Evolutionary conservation across 2,888 invertebrate genomes (phyloP).

Genomic region (Julus scanicus): DNA sequence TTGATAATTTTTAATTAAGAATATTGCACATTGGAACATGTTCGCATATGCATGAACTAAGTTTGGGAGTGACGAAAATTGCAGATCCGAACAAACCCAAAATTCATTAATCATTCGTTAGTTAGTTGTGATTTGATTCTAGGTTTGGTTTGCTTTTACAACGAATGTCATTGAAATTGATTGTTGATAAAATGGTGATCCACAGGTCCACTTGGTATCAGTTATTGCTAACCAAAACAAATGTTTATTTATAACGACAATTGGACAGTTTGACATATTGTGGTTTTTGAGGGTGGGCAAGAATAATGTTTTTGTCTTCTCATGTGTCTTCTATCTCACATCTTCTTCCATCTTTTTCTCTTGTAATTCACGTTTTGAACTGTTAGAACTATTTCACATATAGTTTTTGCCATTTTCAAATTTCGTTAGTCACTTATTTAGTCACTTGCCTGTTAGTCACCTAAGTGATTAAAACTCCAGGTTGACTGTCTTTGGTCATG

Average conservation of each 20-base stretch:
- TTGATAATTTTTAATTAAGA: neutral
- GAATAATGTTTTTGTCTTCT: too few relatives aligned
- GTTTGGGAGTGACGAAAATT: neutral
- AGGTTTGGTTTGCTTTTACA: neutral
- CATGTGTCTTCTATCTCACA: too few relatives aligned
- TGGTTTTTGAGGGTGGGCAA: too few relatives aligned
- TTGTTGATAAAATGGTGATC: neutral
- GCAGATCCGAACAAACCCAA: neutral
- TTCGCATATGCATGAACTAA: neutral
- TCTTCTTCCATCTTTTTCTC: too few relatives aligned
- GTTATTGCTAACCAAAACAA: neutral
- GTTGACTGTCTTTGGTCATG: too few relatives aligned
- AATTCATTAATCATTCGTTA: neutral
- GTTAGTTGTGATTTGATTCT: neutral
- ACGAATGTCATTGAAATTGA: neutral
- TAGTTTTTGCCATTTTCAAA: too few relatives aligned
- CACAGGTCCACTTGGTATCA: too few relatives aligned
- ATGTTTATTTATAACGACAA: neutral
- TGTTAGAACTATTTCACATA: too few relatives aligned
- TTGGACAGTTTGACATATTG: neutral
- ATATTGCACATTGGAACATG: constrained; percentile 15
- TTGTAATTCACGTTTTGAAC: too few relatives aligned
- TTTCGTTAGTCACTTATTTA: too few relatives aligned
- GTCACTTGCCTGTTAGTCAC: too few relatives aligned
- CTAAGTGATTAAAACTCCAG: too few relatives aligned